Conservation (phyloP, 2,113 vertebrate genomes). For the Alethe diademata region DNA sequence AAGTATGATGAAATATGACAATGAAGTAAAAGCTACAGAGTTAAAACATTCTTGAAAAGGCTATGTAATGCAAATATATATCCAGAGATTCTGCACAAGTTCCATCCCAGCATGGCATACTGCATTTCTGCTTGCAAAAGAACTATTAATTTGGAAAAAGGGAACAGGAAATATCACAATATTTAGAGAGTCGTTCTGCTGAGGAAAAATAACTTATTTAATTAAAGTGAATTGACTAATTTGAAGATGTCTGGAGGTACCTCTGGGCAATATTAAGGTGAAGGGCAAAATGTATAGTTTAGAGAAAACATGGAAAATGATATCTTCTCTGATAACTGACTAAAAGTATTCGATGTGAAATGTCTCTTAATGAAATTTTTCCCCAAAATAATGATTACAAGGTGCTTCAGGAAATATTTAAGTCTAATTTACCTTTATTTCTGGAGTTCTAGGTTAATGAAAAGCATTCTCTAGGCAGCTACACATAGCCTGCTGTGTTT, state of each 20-base stretch:
- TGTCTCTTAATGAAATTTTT: neutral
- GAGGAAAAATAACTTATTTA: constrained; percentile 2
- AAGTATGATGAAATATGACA: neutral
- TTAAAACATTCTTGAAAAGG: neutral
- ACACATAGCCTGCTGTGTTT: neutral
- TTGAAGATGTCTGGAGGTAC: neutral
- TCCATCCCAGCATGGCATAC: neutral
- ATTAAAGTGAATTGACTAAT: constrained; percentile 6
- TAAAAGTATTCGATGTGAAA: constrained; percentile 11
- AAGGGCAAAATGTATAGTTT: neutral
- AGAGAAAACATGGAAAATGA: neutral
- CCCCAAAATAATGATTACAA: constrained; percentile 31
- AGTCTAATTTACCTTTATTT: constrained; percentile 42
- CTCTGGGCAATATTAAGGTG: constrained; percentile 1
- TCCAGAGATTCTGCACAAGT: neutral
- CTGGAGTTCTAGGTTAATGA: constrained; percentile 32
- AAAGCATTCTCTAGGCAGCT: constrained; percentile 18
- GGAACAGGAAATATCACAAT: neutral
- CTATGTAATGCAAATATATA: neutral
- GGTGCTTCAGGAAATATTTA: constrained; percentile 44
- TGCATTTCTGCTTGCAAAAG: neutral
- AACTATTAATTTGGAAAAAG: neutral
- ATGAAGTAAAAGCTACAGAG: neutral
- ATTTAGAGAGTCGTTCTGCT: neutral
- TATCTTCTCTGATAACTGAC: neutral